Evolutionary conservation across 2,113 vertebrate species (phyloP).

Genomic region (Rhipidura dahli): DNA sequence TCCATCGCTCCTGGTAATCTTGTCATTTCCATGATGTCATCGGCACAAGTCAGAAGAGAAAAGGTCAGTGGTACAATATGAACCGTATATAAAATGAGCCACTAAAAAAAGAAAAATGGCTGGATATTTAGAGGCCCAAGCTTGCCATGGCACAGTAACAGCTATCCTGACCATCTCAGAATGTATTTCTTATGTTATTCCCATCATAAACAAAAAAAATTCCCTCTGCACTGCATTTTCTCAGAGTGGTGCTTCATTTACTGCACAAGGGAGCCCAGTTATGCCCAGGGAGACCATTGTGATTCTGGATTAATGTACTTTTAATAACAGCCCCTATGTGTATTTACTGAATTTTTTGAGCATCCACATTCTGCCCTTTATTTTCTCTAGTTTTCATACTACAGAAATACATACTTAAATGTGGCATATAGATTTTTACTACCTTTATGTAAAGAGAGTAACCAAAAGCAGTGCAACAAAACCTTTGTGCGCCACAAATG

Average conservation of each 20-base stretch:
- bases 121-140: constrained; percentile 3
- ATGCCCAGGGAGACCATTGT: not conserved
- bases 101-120: constrained; percentile 43
- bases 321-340: not conserved
- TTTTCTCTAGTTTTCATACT: not conserved
- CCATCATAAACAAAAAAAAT: not conserved
- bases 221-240: not conserved
- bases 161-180: not conserved
- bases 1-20: constrained; percentile 27
- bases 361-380: not conserved
- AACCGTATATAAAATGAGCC: constrained; percentile 23
- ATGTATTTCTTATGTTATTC: not conserved
- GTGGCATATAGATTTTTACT: not conserved
- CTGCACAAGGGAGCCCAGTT: not conserved
- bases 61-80: constrained; percentile 44
- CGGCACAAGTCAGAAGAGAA: constrained; percentile 39
- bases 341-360: not conserved
- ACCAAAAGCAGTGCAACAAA: not conserved
- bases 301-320: not conserved
- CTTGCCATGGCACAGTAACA: not conserved
- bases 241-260: not conserved
- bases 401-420: not conserved
- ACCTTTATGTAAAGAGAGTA: not conserved
- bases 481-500: not conserved
- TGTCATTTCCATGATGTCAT: constrained; percentile 47